Evolutionary conservation across 2,113 vertebrate species (phyloP).

Genomic region (Muscicapa adusta): DNA sequence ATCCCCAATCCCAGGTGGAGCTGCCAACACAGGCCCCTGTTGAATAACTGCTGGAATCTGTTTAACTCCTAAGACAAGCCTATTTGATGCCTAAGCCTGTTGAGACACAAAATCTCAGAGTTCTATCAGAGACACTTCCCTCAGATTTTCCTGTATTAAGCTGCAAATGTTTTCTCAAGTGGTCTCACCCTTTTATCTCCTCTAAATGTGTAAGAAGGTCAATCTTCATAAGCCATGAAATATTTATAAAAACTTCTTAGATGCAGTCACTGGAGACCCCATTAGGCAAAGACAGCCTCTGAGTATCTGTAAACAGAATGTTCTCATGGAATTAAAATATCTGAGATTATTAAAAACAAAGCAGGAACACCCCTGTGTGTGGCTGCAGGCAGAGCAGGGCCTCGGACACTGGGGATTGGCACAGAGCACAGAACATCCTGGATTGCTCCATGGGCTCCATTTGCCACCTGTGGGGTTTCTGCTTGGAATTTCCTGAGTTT

Average conservation of each 20-base stretch:
- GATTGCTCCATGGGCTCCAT: neutral
- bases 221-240: neutral
- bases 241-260: constrained; percentile 21
- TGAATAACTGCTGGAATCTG: neutral
- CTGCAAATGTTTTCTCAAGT: neutral
- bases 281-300: constrained; percentile 8
- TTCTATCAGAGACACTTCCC: neutral
- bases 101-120: neutral
- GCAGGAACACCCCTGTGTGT: accelerated
- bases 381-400: neutral
- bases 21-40: neutral
- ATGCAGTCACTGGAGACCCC: neutral
- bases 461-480: neutral
- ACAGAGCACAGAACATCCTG: neutral
- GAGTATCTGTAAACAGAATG: neutral
- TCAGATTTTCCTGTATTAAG: neutral
- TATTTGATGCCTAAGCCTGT: neutral
- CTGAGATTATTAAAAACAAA: neutral
- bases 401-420: accelerated
- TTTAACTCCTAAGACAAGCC: neutral
- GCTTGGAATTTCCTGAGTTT: neutral
- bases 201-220: constrained; percentile 12
- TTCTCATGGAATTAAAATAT: neutral
- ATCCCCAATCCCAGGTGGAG: neutral
- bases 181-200: neutral